Evolutionary conservation across 2,797 vertebrate genomes (phyloP), one percentile per base, ranked within the genome.

Genomic region (Acrocephalus scirpaceus): DNA sequence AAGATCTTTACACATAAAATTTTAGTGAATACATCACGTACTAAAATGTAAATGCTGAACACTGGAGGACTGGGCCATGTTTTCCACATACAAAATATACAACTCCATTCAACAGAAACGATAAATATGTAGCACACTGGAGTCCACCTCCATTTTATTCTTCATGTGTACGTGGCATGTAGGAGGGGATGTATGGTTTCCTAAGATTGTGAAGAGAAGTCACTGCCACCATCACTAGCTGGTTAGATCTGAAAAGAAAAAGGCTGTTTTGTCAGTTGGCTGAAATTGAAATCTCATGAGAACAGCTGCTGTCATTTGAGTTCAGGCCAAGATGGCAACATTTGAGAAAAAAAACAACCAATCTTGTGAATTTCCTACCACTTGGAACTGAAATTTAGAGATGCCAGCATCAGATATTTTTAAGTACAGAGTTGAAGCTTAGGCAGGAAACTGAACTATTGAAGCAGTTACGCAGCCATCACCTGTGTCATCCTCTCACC

Each of bases 251-350:
- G 80, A 93, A 93, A 95, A 91, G 82, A 76, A 94, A 94, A 93
- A 85, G 45, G 64, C 73, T 91, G 65, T 54, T 95, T 96, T 90
- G 95, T 72, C 90, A 94, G 76, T 94, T 95, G 91, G 94, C 88
- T 96, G 83, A 85, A 93, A 81, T 2, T 82, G 88, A 90, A 95
- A 84, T 94, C 94, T 95, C 95, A 88, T 90, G 91, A 93, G 92
- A 97, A 94, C 95, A 96, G 94, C 94, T 97, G 96, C 93, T 95
- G 92, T 93, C 95, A 90, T 81, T 95, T 97, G 96, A 97, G 94
- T 88, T 95, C 88, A 94, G 94, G 89, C 93, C 95, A 96, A 96
- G 76, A 96, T 86, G 94, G 94, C 94, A 94, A 91, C 92, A 92
- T 96, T 75, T 67, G 79, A 95, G 79, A 96, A 96, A 96, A 96